Conservation (phyloP, 2,797 vertebrate species). For the Peromyscus melanophrys region DNA sequence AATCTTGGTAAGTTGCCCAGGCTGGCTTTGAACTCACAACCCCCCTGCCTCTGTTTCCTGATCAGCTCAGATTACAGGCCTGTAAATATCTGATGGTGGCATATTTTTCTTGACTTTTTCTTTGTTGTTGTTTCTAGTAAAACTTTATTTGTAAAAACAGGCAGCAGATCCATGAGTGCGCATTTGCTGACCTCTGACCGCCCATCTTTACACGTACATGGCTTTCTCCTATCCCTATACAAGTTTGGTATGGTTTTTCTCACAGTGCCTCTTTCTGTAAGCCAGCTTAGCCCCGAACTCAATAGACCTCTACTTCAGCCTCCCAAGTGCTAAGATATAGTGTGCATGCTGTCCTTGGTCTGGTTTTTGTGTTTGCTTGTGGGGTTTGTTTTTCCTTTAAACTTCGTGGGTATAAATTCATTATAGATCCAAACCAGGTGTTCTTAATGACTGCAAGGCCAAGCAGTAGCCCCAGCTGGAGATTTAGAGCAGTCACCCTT, state of each 20-base stretch:
- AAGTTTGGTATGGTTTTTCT: neutral
- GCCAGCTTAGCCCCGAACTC: neutral
- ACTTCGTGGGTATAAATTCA: constrained; percentile 1
- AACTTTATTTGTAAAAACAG: neutral
- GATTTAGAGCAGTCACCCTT: neutral
- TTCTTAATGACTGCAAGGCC: neutral
- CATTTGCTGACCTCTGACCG: neutral
- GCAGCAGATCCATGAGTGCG: neutral
- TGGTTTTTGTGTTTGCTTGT: neutral
- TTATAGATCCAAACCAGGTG: neutral
- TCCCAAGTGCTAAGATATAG: neutral
- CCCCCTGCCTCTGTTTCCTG: neutral
- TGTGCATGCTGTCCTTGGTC: no score
- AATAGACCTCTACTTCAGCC: no score
- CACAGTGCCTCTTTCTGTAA: neutral
- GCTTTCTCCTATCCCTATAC: no score
- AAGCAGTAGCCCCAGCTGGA: neutral
- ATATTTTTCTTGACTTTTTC: neutral
- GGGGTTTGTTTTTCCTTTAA: neutral
- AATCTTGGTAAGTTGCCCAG: neutral
- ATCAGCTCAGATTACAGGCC: neutral
- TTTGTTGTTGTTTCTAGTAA: neutral
- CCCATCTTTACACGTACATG: neutral
- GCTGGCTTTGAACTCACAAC: neutral
- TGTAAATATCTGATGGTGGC: neutral